Evolutionary conservation across 2,797 vertebrate genomes (phyloP).

Genomic region (Enteromius viviparus): DNA sequence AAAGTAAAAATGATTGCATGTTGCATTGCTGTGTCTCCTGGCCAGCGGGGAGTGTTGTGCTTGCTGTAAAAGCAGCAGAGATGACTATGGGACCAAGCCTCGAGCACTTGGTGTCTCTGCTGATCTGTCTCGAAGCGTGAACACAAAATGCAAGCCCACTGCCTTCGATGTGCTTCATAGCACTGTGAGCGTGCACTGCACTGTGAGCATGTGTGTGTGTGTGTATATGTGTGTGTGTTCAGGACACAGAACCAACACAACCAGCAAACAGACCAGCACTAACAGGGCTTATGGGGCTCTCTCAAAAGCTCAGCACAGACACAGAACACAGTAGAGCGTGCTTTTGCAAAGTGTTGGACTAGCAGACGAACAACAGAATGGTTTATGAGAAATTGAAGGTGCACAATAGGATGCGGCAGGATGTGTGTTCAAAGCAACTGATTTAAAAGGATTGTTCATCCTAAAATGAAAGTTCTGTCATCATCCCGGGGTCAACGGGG

Average conservation of each 20-base stretch:
- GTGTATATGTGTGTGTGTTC: neutral
- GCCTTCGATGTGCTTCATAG: slow-evolving; percentile 43
- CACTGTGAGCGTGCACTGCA: slow-evolving; percentile 1
- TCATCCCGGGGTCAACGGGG: neutral
- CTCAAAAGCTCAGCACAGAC: neutral
- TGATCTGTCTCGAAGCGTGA: slow-evolving; percentile 17
- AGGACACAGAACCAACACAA: slow-evolving; percentile 2
- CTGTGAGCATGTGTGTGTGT: slow-evolving; percentile 22
- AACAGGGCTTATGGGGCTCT: slow-evolving; percentile 38
- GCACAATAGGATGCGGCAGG: neutral
- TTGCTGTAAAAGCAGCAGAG: neutral
- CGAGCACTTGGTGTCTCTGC: neutral
- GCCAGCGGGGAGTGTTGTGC: neutral
- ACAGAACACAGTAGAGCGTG: neutral
- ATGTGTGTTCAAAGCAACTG: neutral
- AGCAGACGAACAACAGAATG: neutral
- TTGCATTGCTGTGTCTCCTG: neutral
- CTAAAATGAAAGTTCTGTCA: neutral
- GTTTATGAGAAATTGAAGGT: neutral
- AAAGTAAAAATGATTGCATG: no score
- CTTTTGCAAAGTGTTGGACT: neutral
- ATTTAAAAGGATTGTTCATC: neutral
- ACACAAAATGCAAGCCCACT: slow-evolving; percentile 24
- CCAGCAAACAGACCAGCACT: slow-evolving; percentile 39
- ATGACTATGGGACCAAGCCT: neutral